Conservation (phyloP, 2,888 invertebrate species). For the Polylopha cassiicola region DNA sequence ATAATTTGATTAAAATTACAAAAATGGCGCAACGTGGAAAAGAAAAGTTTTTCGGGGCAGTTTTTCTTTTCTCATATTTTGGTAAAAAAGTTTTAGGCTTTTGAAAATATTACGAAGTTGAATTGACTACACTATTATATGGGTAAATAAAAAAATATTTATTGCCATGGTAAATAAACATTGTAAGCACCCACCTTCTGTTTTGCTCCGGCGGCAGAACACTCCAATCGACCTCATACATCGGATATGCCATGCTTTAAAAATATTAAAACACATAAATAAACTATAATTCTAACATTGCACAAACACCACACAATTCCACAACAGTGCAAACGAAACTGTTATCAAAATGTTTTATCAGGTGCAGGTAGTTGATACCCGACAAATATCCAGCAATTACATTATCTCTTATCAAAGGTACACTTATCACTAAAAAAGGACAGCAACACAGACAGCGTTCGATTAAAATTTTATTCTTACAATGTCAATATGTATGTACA, state of each 20-base stretch:
- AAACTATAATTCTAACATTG: slow-evolving; percentile 55
- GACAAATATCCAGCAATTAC: slow-evolving; percentile 70
- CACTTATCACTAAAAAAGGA: slow-evolving; percentile 74
- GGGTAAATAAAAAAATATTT: too few species aligned
- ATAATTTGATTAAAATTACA: slow-evolving; percentile 5
- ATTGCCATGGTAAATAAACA: too few species aligned
- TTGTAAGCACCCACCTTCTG: slow-evolving; percentile 83
- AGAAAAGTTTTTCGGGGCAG: slow-evolving; percentile 23
- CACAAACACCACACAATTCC: slow-evolving; percentile 59
- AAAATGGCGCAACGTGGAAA: slow-evolving; percentile 54
- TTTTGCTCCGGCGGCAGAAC: slow-evolving; percentile 90
- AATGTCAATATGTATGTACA: slow-evolving; percentile 66
- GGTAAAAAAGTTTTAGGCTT: too few species aligned
- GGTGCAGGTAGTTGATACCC: slow-evolving; percentile 58
- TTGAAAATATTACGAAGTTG: too few species aligned
- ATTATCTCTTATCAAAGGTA: slow-evolving; percentile 74
- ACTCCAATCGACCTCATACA: slow-evolving; percentile 90
- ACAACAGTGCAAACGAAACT: slow-evolving; percentile 64
- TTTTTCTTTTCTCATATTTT: slow-evolving; percentile 5
- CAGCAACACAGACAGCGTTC: slow-evolving; percentile 65
- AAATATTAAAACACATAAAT: slow-evolving; percentile 38
- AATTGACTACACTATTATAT: too few species aligned
- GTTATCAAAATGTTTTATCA: slow-evolving; percentile 74
- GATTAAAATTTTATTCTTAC: slow-evolving; percentile 63
- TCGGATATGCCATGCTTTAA: slow-evolving; percentile 67